Base-by-base conservation (phyloP, 2,797 vertebrate genomes). In the Gila robusta region DNA sequence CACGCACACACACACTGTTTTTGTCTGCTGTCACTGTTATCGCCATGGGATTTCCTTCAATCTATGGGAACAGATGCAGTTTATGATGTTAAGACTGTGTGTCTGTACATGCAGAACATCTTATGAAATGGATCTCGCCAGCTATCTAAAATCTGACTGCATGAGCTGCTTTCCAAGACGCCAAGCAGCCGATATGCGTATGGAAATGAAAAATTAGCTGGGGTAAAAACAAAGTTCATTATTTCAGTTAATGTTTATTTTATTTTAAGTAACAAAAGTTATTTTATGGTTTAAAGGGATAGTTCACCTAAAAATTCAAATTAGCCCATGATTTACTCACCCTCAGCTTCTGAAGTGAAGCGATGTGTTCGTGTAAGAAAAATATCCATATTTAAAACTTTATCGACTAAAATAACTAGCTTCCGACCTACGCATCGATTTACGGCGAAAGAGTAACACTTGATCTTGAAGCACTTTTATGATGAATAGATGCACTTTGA, bases 1-100 rank as follows among this genome's bases (percentile, higher is more conserved):
- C 54, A 19, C 71, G 47, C 47, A 76, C 62, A 39, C 47, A 23
- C 72, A 69, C 64, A 41, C 49, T 79, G 76, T 79, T 85, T 79
- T 70, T 16, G 87, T 86, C 87, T 86, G 80, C 28, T n/a, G 44
- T 44, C 66, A 41, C 73, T 23, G 56, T 74, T 86, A 71, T 81
- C 69, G 11, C 6, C 73, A 54, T 59, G 73, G 87, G 72, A 79
- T 85, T 84, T 88, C 79, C 89, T 88, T 85, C 44, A 71, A 81
- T 79, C 66, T 85, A 52, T 85, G 87, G 79, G 87, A 88, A 89
- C 81, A 69, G 64, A 76, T 54, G 54, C 23, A 62, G 76, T 21
- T 56, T 72, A 70, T 62, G 54, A 67, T 84, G 44, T 54, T 69
- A 11, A 78, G 35, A 77, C 86, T 62, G 41, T 49, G 59, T 52